Percentiles rank a stretch among this genome's conserved stretches.
These are phyloP conservation scores for Aporrectodea caliginosa DNA, from an alignment of 1,140 invertebrate genomes.

Conservation along the genomic window DNA sequence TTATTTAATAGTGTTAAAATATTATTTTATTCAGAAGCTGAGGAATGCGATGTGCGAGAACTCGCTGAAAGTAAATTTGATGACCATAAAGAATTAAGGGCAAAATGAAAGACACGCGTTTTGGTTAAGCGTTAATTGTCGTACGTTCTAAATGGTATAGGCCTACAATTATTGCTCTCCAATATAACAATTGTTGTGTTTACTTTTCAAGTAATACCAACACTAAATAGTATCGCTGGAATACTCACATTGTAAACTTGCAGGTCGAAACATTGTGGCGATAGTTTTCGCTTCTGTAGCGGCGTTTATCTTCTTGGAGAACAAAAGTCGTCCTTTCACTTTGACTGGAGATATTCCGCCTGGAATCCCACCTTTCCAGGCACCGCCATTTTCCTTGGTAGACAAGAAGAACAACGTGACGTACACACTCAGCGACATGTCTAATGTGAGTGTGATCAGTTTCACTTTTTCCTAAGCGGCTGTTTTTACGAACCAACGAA, in stretches of 20 bases:
- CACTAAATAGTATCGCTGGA: neutral
- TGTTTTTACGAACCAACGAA: too few relatives aligned
- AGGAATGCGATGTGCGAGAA: too few relatives aligned
- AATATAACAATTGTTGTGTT: neutral
- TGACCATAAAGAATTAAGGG: too few relatives aligned
- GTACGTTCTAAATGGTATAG: too few relatives aligned
- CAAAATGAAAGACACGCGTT: too few relatives aligned
- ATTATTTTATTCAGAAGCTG: too few relatives aligned
- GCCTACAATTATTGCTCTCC: too few relatives aligned
- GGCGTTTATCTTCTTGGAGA: slow-evolving; percentile 38
- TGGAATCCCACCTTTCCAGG: slow-evolving; percentile 48
- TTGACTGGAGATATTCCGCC: slow-evolving; percentile 47
- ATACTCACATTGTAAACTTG: slow-evolving; percentile 22
- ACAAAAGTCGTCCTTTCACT: slow-evolving; percentile 39
- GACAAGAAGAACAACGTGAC: slow-evolving; percentile 16
- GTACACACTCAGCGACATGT: neutral
- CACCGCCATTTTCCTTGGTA: slow-evolving; percentile 40
- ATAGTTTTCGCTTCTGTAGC: slow-evolving; percentile 44
- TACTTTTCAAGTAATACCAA: slow-evolving; percentile 6
- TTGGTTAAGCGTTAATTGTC: too few relatives aligned
- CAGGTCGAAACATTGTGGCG: slow-evolving; percentile 52
- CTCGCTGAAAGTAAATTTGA: too few relatives aligned
- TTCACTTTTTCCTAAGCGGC: too few relatives aligned
- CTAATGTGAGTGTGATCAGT: too few relatives aligned
- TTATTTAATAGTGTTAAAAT: too few relatives aligned